These are phyloP conservation scores for Odontamblyopus lacepedii DNA, from an alignment of 2,797 vertebrate species.

Conservation along the genomic window DNA sequence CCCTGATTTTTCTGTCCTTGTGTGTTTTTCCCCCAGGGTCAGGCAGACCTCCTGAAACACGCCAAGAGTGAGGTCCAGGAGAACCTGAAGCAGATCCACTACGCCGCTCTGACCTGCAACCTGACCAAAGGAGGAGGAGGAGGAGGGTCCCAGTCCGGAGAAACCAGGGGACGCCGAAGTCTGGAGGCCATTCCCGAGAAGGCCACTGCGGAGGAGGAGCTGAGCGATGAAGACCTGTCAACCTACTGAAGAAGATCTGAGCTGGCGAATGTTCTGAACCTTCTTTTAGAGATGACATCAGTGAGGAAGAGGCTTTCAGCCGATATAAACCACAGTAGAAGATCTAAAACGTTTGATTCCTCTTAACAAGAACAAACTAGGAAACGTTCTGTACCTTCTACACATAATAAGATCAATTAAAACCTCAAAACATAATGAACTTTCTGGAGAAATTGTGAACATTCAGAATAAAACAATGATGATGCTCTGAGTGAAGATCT, in stretches of 20 bases:
- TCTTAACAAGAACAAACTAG: too few species aligned
- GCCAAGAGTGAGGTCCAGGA: conserved; percentile 92
- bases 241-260: conserved; percentile 6
- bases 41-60: conserved; percentile 94
- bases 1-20: too few species aligned
- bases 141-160: conserved; percentile 59
- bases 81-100: conserved; percentile 97
- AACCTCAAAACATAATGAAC: too few species aligned
- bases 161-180: conserved; percentile 81
- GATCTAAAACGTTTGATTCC: too few species aligned
- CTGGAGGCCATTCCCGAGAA: conserved; percentile 91
- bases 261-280: not conserved
- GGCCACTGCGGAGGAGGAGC: conserved; percentile 76
- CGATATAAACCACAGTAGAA: too few species aligned
- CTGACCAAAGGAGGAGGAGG: conserved; percentile 81
- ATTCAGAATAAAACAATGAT: too few species aligned
- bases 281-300: not conserved
- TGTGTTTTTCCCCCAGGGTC: conserved; percentile 79
- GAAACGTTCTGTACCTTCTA: too few species aligned
- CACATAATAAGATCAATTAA: too few species aligned
- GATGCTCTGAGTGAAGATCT: not conserved
- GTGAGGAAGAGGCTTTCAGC: not conserved
- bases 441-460: too few species aligned
- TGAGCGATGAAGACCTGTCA: conserved; percentile 72
- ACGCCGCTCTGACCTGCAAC: conserved; percentile 88